Evolutionary conservation across 2,797 vertebrate genomes (phyloP), one percentile per base, ranked within the genome.

Genomic region (Channallabes apus): DNA sequence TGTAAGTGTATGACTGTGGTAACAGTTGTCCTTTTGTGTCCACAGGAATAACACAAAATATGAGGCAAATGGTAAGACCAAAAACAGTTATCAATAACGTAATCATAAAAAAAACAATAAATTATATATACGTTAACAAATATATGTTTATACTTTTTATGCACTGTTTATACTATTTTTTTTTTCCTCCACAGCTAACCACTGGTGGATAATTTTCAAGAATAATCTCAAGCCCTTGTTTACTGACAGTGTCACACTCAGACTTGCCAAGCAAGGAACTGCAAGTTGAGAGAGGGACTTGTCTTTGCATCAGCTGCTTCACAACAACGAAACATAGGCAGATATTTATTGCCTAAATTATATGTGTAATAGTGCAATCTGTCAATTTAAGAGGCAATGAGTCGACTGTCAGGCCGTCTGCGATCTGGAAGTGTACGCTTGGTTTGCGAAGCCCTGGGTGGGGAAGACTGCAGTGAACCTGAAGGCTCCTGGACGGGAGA

Each of bases 401-500:
- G 96, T 83, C 95, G 96, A 88, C 95, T 97, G 90, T 97, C 97
- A 38, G 96, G 96, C 92, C 97, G 96, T 90, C 94, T 98, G 85
- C 96, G 95, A 93, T 96, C 96, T 92, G 96, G 96, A 67, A 96
- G 96, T 69, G 96, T 97, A 90, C 96, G 96, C 90, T 94, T 96
- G 91, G 95, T 96, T 94, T 97, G 96, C 22, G 95, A 95, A 81
- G 93, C 93, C 87, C 94, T 93, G 64, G 93, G 93, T 91, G 18
- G 92, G 88, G 90, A 91, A 84, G 90, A 91, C 87, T 29, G 94
- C 91, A 46, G 93, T 92, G 88, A 94, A 82, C 88, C 92, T 86
- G 92, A 92, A 79, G 92, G 89, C 76, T 93, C 93, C 22, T 95
- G 94, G 95, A 88, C 87, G 91, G 91, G 79, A 91, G 92, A 82